Conservation (phyloP, 2,888 invertebrate genomes). For the Saturnia pavonia region DNA sequence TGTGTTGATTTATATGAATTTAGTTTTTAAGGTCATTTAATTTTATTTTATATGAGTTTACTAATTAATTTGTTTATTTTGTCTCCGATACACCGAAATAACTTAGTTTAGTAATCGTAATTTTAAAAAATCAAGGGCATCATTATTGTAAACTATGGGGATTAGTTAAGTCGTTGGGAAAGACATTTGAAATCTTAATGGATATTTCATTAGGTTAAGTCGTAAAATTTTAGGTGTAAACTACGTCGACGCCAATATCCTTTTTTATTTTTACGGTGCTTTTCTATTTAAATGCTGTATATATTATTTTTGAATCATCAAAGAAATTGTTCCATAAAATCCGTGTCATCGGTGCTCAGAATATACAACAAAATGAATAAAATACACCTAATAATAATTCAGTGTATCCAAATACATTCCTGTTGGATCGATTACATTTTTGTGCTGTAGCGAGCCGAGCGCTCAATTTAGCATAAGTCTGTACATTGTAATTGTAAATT, state of each 20-base stretch:
- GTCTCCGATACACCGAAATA: background rate
- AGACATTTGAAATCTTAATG: conserved; percentile 34
- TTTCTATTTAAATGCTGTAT: background rate
- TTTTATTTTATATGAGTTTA: background rate
- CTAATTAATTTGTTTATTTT: background rate
- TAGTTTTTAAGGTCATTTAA: conserved; percentile 12
- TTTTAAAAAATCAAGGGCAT: conserved; percentile 20
- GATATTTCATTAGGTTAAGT: conserved; percentile 46
- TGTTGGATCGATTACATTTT: conserved; percentile 44
- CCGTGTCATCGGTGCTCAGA: background rate
- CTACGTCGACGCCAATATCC: conserved; percentile 16
- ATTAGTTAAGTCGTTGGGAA: conserved; percentile 33
- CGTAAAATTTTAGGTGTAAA: conserved; percentile 34
- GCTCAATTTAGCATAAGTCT: conserved; percentile 50
- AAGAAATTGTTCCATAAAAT: background rate
- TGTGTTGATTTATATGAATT: background rate
- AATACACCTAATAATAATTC: conserved; percentile 34
- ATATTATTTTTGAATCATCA: background rate
- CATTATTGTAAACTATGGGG: conserved; percentile 28
- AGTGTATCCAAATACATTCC: conserved; percentile 52
- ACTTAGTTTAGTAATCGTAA: conserved; percentile 9
- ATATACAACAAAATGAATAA: conserved; percentile 19
- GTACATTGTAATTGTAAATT: conserved; percentile 76
- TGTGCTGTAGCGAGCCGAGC: conserved; percentile 30
- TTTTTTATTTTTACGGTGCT: conserved; percentile 6